Base-by-base conservation (phyloP, 2,797 vertebrate genomes). In the Xenentodon cancila region DNA sequence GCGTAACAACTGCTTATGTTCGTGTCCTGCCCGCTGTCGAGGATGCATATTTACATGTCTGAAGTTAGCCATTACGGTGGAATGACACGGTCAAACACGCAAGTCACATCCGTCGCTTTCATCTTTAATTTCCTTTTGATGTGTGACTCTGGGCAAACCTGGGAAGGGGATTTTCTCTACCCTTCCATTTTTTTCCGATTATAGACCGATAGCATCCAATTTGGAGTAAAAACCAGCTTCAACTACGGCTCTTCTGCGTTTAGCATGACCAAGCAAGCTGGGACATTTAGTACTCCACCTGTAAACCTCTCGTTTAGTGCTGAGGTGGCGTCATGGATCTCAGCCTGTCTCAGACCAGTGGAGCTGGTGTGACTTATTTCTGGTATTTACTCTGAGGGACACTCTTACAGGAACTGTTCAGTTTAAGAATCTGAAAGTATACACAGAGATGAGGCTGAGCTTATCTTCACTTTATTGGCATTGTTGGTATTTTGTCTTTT, bases 181-280 rank as follows among this genome's bases (percentile, higher is more conserved):
- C 5, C 44, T 8, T 46, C 5, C n/a, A 45, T 12, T 47, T 19
- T 20, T 47, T 21, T 53, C 9, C 51, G 20, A 53, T 44, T 56
- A 9, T 19, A 30, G 43, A 9, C 45, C 53, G 5, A 7, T 37
- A 51, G 48, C 1, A 5, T 45, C 25, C 16, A 11, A 47, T 12
- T 20, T 20, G 47, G 13, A 56, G 25, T 49, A 19, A 53, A 44
- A 68, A 37, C 55, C 64, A 79, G 68, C 75, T 77, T 73, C 62
- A 27, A 27, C 70, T 48, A 52, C 60, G 46, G 68, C 20, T 71
- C 50, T 59, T 66, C 34, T 32, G 22, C 46, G 40, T 68, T 48
- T 52, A 73, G 82, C 81, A 63, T 73, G 79, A 80, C 66, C 48
- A 52, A 70, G 69, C 84, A 62, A 42, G 74, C 72, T 59, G 75